Evolutionary conservation across 2,888 invertebrate genomes (phyloP), one percentile per base, ranked within the genome.

Genomic region (Molanna angustata): DNA sequence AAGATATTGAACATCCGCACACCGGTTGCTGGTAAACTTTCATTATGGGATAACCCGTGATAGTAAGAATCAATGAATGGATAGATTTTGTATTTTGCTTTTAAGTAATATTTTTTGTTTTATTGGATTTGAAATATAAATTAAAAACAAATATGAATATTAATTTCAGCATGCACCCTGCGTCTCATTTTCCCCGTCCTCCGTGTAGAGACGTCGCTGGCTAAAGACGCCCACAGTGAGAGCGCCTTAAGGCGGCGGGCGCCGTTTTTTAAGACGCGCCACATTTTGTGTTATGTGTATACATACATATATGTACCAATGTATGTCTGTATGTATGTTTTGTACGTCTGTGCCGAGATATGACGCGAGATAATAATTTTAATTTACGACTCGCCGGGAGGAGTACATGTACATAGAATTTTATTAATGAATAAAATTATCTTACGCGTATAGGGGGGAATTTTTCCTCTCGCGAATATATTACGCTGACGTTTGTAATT

Each of bases 331-430:
- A 3, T 31, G 31, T 18, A 4, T n/a, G 44, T 41, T n/a, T n/a
- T n/a, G n/a, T n/a, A n/a, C n/a, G n/a, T n/a, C n/a, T 20, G 49
- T 13, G 47, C 45, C 51, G 48, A 55, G 51, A 55, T 55, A 50
- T 53, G 53, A 42, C 54, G 49, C 50, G 46, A 39, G 49, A n/a
- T 54, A 54, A 57, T 54, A 54, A 54, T 54, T 57, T 57, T 57
- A 57, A 57, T 57, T 57, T 57, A 57, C 54, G 52, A 45, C 49
- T 49, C 39, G 47, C 37, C n/a, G n/a, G n/a, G n/a, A n/a, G n/a
- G n/a, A n/a, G n/a, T n/a, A n/a, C n/a, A 11, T 42, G 37, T 42
- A 52, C 44, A 42, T 33, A 35, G 52, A 35, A 39, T 44, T 52
- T 56, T 56, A 49, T 56, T 52, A 56, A 49, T 52, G 56, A 56